A percentile compares a stretch with the other conserved stretches of the same genome.
phyloP scores from a whole-genome alignment of 2,797 vertebrate species.

The Melopsittacus undulatus region DNA sequence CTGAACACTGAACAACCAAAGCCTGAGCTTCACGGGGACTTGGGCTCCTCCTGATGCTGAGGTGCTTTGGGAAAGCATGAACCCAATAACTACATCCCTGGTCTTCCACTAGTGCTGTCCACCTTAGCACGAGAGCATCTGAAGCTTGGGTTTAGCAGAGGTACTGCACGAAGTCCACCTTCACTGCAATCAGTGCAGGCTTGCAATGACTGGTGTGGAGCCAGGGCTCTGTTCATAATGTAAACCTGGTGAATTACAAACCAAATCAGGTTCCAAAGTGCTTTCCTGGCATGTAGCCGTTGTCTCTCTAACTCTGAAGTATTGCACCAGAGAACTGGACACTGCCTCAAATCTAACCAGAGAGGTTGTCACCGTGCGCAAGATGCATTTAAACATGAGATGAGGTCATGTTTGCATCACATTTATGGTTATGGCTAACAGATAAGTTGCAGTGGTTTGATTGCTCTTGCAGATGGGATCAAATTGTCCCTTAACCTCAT shows the following conservation, averaged over 20 bases:
- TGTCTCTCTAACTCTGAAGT: background rate
- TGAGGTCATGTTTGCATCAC: background rate
- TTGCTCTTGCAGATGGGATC: background rate
- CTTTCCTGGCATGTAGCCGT: background rate
- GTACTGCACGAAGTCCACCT: background rate
- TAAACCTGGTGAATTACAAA: background rate
- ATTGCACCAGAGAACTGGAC: background rate
- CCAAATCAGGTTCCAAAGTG: background rate
- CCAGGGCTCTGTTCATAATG: background rate
- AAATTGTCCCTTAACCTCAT: background rate
- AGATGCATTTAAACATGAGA: background rate
- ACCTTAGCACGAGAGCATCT: background rate
- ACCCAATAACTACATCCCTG: background rate
- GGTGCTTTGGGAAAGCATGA: background rate
- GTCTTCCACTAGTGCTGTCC: background rate
- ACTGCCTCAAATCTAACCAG: background rate
- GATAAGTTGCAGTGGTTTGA: background rate
- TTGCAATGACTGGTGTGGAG: background rate
- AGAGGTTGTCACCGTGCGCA: background rate
- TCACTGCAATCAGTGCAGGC: background rate
- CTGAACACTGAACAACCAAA: background rate
- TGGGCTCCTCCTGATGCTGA: background rate
- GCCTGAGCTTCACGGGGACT: background rate
- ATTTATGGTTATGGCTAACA: background rate
- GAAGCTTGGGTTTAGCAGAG: background rate